Conservation (phyloP, 2,888 invertebrate genomes). For the Coenonympha glycerion region DNA sequence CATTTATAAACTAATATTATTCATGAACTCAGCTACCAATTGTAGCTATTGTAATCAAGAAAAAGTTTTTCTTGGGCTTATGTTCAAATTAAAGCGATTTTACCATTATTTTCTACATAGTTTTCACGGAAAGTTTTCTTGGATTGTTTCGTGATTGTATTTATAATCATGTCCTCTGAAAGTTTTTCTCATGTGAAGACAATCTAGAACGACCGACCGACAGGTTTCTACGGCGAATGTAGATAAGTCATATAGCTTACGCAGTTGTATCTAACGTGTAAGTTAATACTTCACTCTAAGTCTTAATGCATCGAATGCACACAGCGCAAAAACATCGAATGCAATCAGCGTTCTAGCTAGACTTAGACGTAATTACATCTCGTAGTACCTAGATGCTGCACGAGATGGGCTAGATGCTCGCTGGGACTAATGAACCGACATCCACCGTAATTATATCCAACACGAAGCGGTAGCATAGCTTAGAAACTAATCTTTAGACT, state of each 20-base stretch:
- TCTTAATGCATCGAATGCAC: constrained; percentile 2
- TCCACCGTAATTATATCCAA: background rate
- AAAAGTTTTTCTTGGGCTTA: background rate
- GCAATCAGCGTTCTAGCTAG: constrained; percentile 3
- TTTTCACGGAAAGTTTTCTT: background rate
- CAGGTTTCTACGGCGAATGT: too few relatives aligned
- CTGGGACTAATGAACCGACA: constrained; percentile 2
- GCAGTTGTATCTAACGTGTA: background rate
- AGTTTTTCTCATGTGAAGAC: too few relatives aligned
- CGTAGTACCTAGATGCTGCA: too few relatives aligned
- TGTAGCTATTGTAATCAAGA: background rate
- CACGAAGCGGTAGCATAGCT: background rate
- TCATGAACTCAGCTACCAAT: background rate
- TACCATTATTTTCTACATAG: background rate
- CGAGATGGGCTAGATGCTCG: background rate
- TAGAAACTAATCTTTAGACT: too few relatives aligned
- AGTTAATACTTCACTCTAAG: background rate
- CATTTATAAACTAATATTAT: background rate
- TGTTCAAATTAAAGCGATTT: background rate
- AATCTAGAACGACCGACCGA: too few relatives aligned
- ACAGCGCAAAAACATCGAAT: background rate
- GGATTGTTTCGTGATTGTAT: background rate
- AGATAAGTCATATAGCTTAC: too few relatives aligned
- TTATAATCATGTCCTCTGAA: too few relatives aligned
- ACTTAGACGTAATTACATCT: constrained; percentile 4